Conservation (phyloP, 2,113 vertebrate genomes). For the Tringa solitaria region DNA sequence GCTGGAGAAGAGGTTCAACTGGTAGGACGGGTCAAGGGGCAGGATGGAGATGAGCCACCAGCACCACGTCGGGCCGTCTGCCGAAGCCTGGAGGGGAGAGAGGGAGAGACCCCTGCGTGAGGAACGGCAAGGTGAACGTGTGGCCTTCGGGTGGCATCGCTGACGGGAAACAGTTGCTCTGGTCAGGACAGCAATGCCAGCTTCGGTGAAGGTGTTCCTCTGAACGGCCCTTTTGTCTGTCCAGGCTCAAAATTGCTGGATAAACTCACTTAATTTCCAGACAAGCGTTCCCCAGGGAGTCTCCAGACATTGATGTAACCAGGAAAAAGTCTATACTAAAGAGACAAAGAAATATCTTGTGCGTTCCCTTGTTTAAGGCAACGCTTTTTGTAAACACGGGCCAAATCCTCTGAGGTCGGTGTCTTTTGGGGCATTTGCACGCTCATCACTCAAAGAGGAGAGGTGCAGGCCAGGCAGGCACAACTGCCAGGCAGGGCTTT, state of each 20-base stretch:
- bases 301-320: not conserved
- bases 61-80: constrained; percentile 81
- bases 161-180: not conserved
- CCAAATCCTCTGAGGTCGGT: not conserved
- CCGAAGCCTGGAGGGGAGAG: constrained; percentile 57
- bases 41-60: constrained; percentile 84
- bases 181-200: not conserved
- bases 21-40: constrained; percentile 79
- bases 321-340: not conserved
- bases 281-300: not conserved
- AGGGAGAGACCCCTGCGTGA: not conserved
- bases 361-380: not conserved
- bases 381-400: not conserved
- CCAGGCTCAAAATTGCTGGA: not conserved
- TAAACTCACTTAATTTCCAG: not conserved
- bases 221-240: not conserved
- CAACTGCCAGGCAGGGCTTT: not conserved
- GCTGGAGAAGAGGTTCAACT: constrained; percentile 81
- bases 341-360: not conserved
- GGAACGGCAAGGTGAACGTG: not conserved
- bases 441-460: not conserved
- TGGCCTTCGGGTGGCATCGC: accelerated
- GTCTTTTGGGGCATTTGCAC: not conserved
- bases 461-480: not conserved
- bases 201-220: not conserved